phyloP scores from a whole-genome alignment of 2,888 invertebrate genomes.

The Rhyacophila evoluta region DNA sequence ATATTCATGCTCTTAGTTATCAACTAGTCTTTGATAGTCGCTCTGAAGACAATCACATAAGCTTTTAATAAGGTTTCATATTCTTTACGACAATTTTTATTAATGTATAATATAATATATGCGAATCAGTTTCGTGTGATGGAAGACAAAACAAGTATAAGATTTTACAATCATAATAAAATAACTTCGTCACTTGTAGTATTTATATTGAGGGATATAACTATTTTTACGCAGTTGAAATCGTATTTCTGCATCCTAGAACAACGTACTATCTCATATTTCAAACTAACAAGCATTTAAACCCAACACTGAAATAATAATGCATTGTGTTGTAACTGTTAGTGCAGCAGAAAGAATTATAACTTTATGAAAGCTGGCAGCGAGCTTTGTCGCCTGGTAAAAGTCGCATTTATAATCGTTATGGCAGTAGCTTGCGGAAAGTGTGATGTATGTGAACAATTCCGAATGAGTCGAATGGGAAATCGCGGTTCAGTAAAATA shows the following conservation, averaged over 20 bases:
- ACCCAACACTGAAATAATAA: slow-evolving; percentile 45
- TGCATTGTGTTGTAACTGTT: slow-evolving; percentile 25
- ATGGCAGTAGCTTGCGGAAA: slow-evolving; percentile 11
- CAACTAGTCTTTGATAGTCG: too few species aligned
- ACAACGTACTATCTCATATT: slow-evolving; percentile 41
- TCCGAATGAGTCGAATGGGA: background rate
- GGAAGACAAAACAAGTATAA: too few species aligned
- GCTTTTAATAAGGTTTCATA: too few species aligned
- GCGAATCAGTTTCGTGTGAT: too few species aligned
- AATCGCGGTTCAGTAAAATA: background rate
- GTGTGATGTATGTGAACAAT: background rate
- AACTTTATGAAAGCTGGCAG: slow-evolving; percentile 40
- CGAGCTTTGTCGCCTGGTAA: slow-evolving; percentile 33
- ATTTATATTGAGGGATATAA: too few species aligned
- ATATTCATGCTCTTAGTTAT: too few species aligned
- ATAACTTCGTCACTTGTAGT: too few species aligned
- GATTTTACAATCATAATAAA: too few species aligned
- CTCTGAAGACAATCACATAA: too few species aligned
- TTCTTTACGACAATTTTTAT: too few species aligned
- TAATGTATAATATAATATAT: too few species aligned
- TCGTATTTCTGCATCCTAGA: background rate
- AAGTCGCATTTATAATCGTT: slow-evolving; percentile 41
- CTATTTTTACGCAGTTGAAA: background rate
- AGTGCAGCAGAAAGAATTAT: slow-evolving; percentile 34
- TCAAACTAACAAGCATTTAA: slow-evolving; percentile 51